Conservation (phyloP, 2,113 vertebrate species). For the Alligator mississippiensis region DNA sequence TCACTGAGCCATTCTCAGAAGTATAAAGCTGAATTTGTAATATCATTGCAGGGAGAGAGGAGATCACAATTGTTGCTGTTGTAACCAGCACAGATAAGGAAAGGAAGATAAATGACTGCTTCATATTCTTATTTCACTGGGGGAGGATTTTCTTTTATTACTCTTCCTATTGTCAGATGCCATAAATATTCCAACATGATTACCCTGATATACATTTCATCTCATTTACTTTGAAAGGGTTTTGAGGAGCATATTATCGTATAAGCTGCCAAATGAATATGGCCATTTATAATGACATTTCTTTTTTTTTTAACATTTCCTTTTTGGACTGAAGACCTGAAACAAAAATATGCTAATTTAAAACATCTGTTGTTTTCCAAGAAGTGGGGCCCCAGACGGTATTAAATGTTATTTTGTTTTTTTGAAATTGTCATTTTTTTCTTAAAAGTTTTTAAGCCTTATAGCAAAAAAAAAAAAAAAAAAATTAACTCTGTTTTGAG, state of each 20-base stretch:
- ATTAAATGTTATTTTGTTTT: conserved; percentile 41
- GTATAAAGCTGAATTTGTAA: not conserved
- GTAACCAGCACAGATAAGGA: conserved; percentile 36
- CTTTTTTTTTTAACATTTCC: conserved; percentile 61
- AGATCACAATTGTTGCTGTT: conserved; percentile 46
- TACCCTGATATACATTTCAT: conserved; percentile 67
- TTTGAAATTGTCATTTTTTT: not conserved
- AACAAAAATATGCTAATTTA: conserved; percentile 71
- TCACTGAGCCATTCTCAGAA: not conserved
- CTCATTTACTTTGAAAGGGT: conserved; percentile 61
- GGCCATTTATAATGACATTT: conserved; percentile 65
- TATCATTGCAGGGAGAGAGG: not conserved
- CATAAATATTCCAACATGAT: conserved; percentile 71
- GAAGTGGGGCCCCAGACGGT: conserved; percentile 30
- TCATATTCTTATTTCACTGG: conserved; percentile 62
- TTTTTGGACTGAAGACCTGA: conserved; percentile 67
- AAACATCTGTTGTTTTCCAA: conserved; percentile 75
- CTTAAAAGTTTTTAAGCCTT: conserved; percentile 17
- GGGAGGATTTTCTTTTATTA: conserved; percentile 66
- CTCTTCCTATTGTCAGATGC: conserved; percentile 63
- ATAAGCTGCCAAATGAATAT: conserved; percentile 68
- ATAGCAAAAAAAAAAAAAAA: not conserved
- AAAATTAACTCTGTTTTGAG: not conserved
- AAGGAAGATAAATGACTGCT: conserved; percentile 68
- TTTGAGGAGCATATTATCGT: conserved; percentile 66